Conservation (phyloP, 2,113 vertebrate genomes). For the Gnathonemus longibarbis region DNA sequence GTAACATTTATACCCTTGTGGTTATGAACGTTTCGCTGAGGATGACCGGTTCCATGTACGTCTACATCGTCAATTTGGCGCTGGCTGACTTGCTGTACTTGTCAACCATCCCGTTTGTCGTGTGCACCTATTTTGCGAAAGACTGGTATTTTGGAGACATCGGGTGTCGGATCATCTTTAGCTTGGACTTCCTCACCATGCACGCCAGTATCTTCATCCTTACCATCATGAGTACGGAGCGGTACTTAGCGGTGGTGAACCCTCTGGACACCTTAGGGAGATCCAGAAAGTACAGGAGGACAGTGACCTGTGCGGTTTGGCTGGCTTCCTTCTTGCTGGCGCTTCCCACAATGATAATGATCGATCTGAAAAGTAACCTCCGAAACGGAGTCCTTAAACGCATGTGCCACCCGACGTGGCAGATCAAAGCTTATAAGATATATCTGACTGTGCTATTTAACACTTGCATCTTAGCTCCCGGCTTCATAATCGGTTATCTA, state of each 20-base stretch:
- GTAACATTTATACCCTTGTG: slow-evolving; percentile 41
- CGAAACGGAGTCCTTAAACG: slow-evolving; percentile 36
- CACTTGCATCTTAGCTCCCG: slow-evolving; percentile 44
- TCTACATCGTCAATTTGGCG: slow-evolving; percentile 45
- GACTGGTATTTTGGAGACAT: slow-evolving; percentile 45
- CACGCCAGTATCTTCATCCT: slow-evolving; percentile 43
- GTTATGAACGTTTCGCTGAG: slow-evolving; percentile 39
- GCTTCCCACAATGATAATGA: slow-evolving; percentile 46
- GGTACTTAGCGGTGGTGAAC: slow-evolving; percentile 42
- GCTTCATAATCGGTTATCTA: slow-evolving; percentile 40
- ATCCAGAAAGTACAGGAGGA: slow-evolving; percentile 33
- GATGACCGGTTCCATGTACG: slow-evolving; percentile 41
- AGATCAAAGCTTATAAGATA: slow-evolving; percentile 37
- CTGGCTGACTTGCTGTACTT: slow-evolving; percentile 44
- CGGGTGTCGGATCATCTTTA: slow-evolving; percentile 44
- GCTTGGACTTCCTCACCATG: slow-evolving; percentile 31
- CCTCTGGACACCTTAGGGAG: slow-evolving; percentile 41
- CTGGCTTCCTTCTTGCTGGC: slow-evolving; percentile 37
- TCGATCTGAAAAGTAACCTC: slow-evolving; percentile 30
- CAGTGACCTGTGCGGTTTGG: slow-evolving; percentile 38
- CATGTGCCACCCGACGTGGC: slow-evolving; percentile 47
- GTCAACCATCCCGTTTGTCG: slow-evolving; percentile 44
- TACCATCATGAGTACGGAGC: slow-evolving; percentile 44
- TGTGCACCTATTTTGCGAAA: slow-evolving; percentile 42
- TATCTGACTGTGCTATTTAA: slow-evolving; percentile 46